Evolutionary conservation across 1,140 invertebrate genomes (phyloP), one percentile per base, ranked within the genome.

Genomic region (Artemia franciscana): DNA sequence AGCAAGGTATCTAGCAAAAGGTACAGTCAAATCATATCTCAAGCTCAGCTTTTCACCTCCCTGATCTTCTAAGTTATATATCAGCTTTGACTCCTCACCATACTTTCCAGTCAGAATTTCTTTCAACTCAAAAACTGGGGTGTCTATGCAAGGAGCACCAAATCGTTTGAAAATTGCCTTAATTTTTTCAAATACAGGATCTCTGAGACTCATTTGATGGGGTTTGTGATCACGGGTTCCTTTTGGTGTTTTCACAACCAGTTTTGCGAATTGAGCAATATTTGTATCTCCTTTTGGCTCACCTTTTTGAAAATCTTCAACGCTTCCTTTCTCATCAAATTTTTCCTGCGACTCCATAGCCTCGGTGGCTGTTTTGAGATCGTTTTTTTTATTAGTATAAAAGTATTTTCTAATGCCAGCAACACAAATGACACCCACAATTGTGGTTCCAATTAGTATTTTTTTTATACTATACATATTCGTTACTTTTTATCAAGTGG

Each of bases 31-130:
- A 71, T 94, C 88, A 72, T 93, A 93, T 62, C 89, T 78, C 65
- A 92, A 74, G 5, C 87, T 85, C n/a, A 92, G 73, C 62, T 90
- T 84, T 78, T 99, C 96, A 30, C 95, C 96, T 60, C 94, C 95
- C 76, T 99, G 94, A 77, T 99, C 94, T 71, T 88, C 90, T 5
- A 99, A 75, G 74, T 99, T 94, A 75, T 97, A 99, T 60, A 99
- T 98, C 0, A 99, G 75, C 73, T 99, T 99, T 0, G 93, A 91
- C 75, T 99, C 96, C 77, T 98, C 95, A 3, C 96, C 96, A 79
- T 99, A 99, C 78, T 99, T 99, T 57, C 93, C 95, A 58, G 92
- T 96, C 26, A 99, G 76, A 4, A 97, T 91, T 77, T 98, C 94
- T 79, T 93, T 97, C 7, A 98, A 74, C 77, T 99, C 96, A 80